These are phyloP conservation scores for Zelleria hepariella DNA, from an alignment of 2,888 invertebrate species.

Conservation along the genomic window DNA sequence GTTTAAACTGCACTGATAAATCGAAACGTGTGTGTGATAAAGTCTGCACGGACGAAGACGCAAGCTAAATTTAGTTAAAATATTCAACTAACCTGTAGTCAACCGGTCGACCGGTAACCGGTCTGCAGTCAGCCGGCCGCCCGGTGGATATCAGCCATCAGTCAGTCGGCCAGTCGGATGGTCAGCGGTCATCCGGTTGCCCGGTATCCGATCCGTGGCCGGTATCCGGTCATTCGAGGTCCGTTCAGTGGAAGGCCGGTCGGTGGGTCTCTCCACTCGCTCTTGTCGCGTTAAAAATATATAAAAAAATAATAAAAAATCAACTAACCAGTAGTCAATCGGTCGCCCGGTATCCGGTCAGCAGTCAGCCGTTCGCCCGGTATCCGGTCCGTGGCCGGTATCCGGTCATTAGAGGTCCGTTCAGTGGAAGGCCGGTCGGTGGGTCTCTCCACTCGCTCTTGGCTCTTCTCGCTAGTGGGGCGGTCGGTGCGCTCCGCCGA, in stretches of 20 bases:
- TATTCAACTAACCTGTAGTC: too few relatives aligned
- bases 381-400: constrained; percentile 17
- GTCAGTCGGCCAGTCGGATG: too few relatives aligned
- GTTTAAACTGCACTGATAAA: too few relatives aligned
- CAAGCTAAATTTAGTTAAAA: too few relatives aligned
- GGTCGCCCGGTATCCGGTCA: constrained; percentile 6
- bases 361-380: constrained; percentile 7
- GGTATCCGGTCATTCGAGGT: constrained; percentile 3
- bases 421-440: constrained; percentile 14
- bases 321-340: constrained; percentile 9
- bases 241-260: constrained; percentile 10
- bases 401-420: constrained; percentile 11
- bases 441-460: neutral
- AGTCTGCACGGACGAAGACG: too few relatives aligned
- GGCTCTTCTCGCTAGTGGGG: constrained; percentile 17
- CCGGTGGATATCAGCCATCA: too few relatives aligned
- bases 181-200: neutral
- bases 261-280: too few relatives aligned
- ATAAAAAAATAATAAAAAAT: too few relatives aligned
- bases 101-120: constrained; percentile 10
- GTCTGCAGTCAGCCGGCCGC: constrained; percentile 15
- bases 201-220: neutral
- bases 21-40: too few relatives aligned
- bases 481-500: constrained; percentile 20
- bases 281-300: too few relatives aligned